Conservation (phyloP, 2,113 vertebrate genomes). For the Climacteris rufus region DNA sequence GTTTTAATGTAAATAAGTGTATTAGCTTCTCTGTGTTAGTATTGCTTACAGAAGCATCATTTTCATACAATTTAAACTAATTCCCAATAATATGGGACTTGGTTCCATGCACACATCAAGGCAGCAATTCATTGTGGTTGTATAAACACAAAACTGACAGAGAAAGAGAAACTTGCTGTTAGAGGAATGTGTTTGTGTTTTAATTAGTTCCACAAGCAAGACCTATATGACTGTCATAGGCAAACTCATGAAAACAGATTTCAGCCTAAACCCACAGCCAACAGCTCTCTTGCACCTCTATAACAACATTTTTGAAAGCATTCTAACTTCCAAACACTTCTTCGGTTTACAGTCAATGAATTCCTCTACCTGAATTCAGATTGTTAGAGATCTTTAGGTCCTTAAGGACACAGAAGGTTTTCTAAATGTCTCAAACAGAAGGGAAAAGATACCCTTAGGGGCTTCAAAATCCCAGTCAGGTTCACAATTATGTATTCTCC, state of each 20-base stretch:
- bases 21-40: conserved; percentile 32
- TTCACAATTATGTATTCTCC: not conserved
- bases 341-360: not conserved
- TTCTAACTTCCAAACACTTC: not conserved
- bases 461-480: not conserved
- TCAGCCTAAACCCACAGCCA: not conserved
- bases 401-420: not conserved
- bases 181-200: conserved; percentile 2
- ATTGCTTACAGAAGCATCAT: conserved; percentile 59
- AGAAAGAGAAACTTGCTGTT: not conserved
- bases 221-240: not conserved
- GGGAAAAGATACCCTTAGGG: not conserved
- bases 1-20: conserved; percentile 69
- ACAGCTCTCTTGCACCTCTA: not conserved
- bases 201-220: not conserved
- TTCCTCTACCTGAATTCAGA: not conserved
- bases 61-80: conserved; percentile 67
- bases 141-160: conserved; percentile 23
- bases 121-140: conserved; percentile 26
- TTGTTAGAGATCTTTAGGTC: not conserved
- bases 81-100: conserved; percentile 52
- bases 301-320: not conserved
- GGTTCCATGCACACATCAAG: conserved; percentile 28
- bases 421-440: not conserved
- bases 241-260: not conserved